Evolutionary conservation across 2,113 vertebrate genomes (phyloP), one percentile per base, ranked within the genome.

Genomic region (Gyps fulvus): DNA sequence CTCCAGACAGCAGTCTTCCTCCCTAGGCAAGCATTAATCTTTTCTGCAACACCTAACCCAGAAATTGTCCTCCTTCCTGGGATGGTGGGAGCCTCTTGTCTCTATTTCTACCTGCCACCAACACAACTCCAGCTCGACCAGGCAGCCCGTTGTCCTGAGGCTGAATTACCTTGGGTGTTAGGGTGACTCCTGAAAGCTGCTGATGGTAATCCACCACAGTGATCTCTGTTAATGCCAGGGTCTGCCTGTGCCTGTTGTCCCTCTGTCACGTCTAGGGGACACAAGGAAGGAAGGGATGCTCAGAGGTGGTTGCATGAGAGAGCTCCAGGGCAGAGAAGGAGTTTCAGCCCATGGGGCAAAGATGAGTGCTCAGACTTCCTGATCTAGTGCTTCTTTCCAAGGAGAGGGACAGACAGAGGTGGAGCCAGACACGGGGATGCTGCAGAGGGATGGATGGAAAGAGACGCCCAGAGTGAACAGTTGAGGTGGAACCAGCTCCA

Each of bases 201-300:
- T 32, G 36, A 43, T 38, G 42, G 8, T 12, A 20, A 21, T 8
- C 25, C 59, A 29, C 54, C 47, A 47, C 2, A 6, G 57, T 36
- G 58, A 58, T 10, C 73, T 26, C 54, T 83, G 32, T 21, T 36
- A 13, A 25, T 32, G 61, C 22, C 54, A 63, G 84, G 23, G 13
- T 13, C 59, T 77, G 59, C 27, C 73, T 16, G 27, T 38, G 23
- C 10, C 74, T 69, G 38, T 9, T 21, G 9, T 20, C 40, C 17
- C 49, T 70, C n/a, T 74, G 62, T 43, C 63, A 49, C 0, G 0
- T 47, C 63, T 32, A 2, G 6, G 7, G 32, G 50, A 74, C 22
- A 81, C 8, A 23, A 3, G 34, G 32, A 77, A 25, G 55, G 26
- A 89, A 42, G 8, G 31, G 10, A 38, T 58, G 36, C 65, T 89